Evolutionary conservation across 92 coral and sea anemone species (phyloP), one percentile per base, ranked within the genome.

Genomic region (Virgularia gustaviana): DNA sequence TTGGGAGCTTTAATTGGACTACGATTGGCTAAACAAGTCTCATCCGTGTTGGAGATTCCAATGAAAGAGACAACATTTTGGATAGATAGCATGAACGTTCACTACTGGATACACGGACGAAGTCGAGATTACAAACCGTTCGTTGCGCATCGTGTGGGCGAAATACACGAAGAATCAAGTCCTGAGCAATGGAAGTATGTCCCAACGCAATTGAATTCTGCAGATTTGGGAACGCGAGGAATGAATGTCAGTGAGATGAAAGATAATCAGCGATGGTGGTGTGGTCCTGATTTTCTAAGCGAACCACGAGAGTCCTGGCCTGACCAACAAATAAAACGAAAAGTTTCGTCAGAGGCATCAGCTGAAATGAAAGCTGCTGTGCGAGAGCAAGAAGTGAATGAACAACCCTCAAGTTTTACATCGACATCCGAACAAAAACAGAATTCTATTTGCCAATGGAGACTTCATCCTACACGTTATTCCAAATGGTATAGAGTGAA

Each of bases 401-500:
- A 47, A 4, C 55, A 47, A 15, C 3, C 5, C n/a, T 4, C n/a
- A 25, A 47, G 55, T 15, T 47, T 5, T 25, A 15, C 22, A 15
- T 4, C n/a, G 55, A 15, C 15, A 27, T 29, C 7, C 15, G 47
- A 64, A 42, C 6, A 2, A 18, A 41, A 65, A 29, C 55, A 27
- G 22, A 54, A n/a, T n/a, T n/a, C n/a, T n/a, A n/a, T n/a, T n/a
- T n/a, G n/a, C n/a, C n/a, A 52, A 36, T 59, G 81, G 79, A 60
- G 70, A 28, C 51, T 73, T 27, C 59, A 80, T 36, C 86, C 88
- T 33, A 19, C 79, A 34, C 75, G 79, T 24, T 84, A 57, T 70
- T 81, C 87, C 33, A 84, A 88, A 34, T 86, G 88, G 91, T 88
- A 78, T 51, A 31, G 82, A 45, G 72, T 63, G 9, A 75, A 85